Base-by-base conservation (phyloP, 37 sponge, comb jelly and placozoan genomes). In the Geodia barretti region DNA sequence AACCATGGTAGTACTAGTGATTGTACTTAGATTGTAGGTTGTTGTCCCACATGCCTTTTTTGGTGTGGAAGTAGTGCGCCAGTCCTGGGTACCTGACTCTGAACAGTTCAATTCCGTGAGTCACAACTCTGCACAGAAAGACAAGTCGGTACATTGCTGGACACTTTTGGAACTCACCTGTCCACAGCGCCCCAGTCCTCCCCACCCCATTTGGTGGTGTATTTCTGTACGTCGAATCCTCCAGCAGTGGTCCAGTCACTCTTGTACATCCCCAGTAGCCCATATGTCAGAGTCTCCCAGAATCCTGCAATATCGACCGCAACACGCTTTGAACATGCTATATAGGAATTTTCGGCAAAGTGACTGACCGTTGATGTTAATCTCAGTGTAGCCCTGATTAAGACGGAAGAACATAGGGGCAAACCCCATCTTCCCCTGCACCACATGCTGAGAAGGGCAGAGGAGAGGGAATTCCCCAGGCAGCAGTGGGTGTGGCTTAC, bases 131-230 rank as follows among this genome's bases (percentile, higher is more conserved):
- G 78, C 9, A 75, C 33, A 58, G 62, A 29, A 25, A 36, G 42
- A 59, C 21, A 25, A 26, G 25, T 1, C 11, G 24, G 0, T n/a
- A 38, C 30, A 67, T 37, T 35, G 19, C 9, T 24, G 9, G 7
- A 47, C 7, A 7, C 14, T 14, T 17, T 14, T 47, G 14, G 7
- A 7, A 47, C 75, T 89, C 37, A 92, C 92, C 72, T 92, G 88
- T 92, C 92, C 33, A 92, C 33, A 26, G 78, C 33, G 41, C 87
- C 92, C 92, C 92, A 92, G 71, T 92, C 92, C 68, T 92, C 92
- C 68, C 92, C 92, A 58, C 92, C 92, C 92, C 92, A 92, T 54
- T 86, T 83, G 39, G 28, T 36, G 21, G 36, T 83, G 84, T 85
- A 92, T n/a, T 79, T 77, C 26, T 34, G 58, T 1, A 40, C 35